Evolutionary conservation across 1,140 invertebrate genomes (phyloP).

Genomic region (Procambarus virginalis): DNA sequence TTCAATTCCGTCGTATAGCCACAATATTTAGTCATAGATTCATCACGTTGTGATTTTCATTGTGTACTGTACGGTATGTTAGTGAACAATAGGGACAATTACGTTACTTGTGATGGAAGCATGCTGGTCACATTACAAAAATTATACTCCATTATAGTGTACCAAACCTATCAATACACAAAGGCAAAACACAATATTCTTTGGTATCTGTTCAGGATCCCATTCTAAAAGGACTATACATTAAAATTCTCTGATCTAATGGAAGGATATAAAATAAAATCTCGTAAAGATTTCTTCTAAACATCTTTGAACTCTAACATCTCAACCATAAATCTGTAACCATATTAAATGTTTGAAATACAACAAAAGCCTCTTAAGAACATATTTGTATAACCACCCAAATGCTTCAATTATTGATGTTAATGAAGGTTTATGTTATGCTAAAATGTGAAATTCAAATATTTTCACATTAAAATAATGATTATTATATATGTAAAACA

Average conservation of each 20-base stretch:
- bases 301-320: background rate
- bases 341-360: background rate
- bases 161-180: constrained; percentile 4
- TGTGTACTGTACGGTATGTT: background rate
- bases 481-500: background rate
- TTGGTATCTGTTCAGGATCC: constrained; percentile 1
- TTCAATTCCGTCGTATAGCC: too few relatives aligned
- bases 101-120: background rate
- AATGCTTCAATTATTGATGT: background rate
- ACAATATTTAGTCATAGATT: too few relatives aligned
- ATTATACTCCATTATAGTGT: background rate
- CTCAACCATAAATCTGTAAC: background rate
- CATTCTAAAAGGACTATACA: background rate
- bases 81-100: background rate
- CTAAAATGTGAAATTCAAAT: background rate
- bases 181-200: constrained; percentile 1
- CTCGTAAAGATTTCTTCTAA: background rate
- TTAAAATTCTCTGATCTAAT: background rate
- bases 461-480: background rate
- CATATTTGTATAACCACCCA: background rate
- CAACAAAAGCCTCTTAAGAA: background rate
- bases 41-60: too few relatives aligned
- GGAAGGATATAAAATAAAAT: background rate
- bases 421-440: background rate
- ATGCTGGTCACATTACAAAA: background rate